These are phyloP conservation scores for Simalia tracyae DNA, from an alignment of 2,797 vertebrate genomes.

Conservation along the genomic window DNA sequence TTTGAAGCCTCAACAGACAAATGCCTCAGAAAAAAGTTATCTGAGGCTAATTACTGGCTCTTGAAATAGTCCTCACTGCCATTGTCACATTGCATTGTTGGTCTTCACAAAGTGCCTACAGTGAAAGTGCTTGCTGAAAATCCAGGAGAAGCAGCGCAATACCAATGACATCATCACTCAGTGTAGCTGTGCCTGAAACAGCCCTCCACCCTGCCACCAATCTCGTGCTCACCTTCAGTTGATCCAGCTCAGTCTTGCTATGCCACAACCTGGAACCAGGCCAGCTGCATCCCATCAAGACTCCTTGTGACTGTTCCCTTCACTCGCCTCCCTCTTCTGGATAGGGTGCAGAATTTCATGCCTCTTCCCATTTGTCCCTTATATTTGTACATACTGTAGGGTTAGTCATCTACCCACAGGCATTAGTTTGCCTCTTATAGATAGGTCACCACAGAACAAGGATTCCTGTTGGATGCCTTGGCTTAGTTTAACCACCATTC, in stretches of 20 bases:
- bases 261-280: neutral
- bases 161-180: neutral
- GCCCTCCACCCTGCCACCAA: neutral
- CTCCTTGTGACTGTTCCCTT: neutral
- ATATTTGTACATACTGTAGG: neutral
- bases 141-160: neutral
- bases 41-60: neutral
- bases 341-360: neutral
- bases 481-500: neutral
- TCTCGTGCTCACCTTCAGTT: neutral
- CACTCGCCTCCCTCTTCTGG: neutral
- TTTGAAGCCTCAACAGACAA: neutral
- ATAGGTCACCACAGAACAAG: neutral
- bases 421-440: neutral
- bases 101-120: neutral
- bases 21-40: neutral
- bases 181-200: neutral
- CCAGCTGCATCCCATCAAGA: neutral
- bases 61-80: neutral
- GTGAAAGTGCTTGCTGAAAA: neutral
- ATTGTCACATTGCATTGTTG: neutral
- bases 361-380: neutral
- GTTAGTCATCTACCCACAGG: neutral
- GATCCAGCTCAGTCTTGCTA: neutral
- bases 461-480: neutral